Conservation (phyloP, 2,113 vertebrate species). For the Cyanistes caeruleus region DNA sequence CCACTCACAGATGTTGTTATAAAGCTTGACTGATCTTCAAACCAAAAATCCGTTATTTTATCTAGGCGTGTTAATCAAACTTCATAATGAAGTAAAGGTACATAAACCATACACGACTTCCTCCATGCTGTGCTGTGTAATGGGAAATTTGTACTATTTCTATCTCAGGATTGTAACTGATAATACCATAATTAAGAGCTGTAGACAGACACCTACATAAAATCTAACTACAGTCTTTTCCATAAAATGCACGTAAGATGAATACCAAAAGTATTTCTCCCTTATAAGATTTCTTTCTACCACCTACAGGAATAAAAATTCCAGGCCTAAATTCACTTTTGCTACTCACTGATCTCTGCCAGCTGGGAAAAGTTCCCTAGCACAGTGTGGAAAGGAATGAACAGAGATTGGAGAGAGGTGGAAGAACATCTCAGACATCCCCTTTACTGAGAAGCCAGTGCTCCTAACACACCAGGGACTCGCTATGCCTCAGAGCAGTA, state of each 20-base stretch:
- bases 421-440: neutral
- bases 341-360: neutral
- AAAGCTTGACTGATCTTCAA: neutral
- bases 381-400: neutral
- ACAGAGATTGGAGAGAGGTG: neutral
- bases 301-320: neutral
- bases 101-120: conserved; percentile 1
- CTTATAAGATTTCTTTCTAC: neutral
- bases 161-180: neutral
- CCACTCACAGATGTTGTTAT: neutral
- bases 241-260: neutral
- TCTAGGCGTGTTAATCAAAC: conserved; percentile 34
- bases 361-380: neutral
- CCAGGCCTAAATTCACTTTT: neutral
- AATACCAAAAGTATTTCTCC: neutral
- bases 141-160: conserved; percentile 26
- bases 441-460: neutral
- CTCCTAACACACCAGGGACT: neutral
- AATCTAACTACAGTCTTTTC: neutral
- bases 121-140: conserved; percentile 14
- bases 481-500: neutral
- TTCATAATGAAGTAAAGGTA: conserved; percentile 53
- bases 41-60: neutral
- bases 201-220: neutral
- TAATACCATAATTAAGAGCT: neutral